Conservation (phyloP, 2,797 vertebrate species). For the Hephaestus fuliginosus region DNA sequence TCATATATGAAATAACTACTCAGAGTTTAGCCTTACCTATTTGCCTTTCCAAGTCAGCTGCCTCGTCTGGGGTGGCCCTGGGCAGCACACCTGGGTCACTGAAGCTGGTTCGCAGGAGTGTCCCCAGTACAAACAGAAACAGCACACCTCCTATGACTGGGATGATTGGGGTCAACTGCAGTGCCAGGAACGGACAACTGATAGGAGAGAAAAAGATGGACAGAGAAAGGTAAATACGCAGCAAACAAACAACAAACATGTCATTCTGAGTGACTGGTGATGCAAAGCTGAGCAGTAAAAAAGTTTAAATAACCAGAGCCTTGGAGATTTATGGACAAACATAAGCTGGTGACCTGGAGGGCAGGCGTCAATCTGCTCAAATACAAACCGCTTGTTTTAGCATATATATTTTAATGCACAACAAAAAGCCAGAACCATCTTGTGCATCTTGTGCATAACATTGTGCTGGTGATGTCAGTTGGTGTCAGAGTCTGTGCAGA, state of each 20-base stretch:
- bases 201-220: conserved; percentile 38
- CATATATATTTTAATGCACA: neutral
- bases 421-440: neutral
- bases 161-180: conserved; percentile 91
- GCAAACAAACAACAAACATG: neutral
- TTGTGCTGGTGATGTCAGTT: too few relatives aligned
- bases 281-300: neutral
- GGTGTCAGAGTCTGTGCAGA: too few relatives aligned
- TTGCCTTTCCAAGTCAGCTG: conserved; percentile 97
- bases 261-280: neutral
- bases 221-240: conserved; percentile 14
- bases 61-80: conserved; percentile 94
- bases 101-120: conserved; percentile 96
- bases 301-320: conserved; percentile 7
- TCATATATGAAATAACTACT: neutral
- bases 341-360: neutral
- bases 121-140: conserved; percentile 97
- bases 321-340: conserved; percentile 14
- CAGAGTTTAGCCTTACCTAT: conserved; percentile 88
- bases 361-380: conserved; percentile 1
- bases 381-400: conserved; percentile 12
- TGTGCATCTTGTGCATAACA: too few relatives aligned
- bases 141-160: conserved; percentile 94
- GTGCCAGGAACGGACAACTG: conserved; percentile 94
- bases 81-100: conserved; percentile 98